phyloP scores from a whole-genome alignment of 37 sponge, comb jelly and placozoan genomes.

The Spongia lamella region DNA sequence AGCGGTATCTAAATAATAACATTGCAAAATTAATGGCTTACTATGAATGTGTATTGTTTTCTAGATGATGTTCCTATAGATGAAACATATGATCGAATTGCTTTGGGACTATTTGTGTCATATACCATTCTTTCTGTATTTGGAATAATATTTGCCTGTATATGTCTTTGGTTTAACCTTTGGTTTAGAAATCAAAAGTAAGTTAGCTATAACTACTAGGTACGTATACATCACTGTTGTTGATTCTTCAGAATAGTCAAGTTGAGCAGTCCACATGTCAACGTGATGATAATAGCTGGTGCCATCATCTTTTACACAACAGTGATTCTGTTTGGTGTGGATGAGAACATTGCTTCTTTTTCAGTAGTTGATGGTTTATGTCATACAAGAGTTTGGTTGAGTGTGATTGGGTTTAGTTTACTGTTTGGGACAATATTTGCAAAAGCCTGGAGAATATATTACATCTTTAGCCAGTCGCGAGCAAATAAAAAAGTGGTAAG shows the following conservation, averaged over 20 bases:
- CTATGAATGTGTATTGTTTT: not conserved
- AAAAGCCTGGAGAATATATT: constrained; percentile 17
- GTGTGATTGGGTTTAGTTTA: constrained; percentile 4
- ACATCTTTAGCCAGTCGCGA: not conserved
- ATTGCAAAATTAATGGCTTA: too few relatives aligned
- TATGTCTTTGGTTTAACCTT: not conserved
- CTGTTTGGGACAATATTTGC: constrained; percentile 17
- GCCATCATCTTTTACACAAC: not conserved
- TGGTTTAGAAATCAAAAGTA: constrained; percentile 44
- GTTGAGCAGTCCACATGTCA: constrained; percentile 1
- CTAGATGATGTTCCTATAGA: constrained; percentile 21
- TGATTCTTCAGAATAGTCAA: not conserved
- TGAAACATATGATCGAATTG: constrained; percentile 1
- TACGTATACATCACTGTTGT: too few relatives aligned
- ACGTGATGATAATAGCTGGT: constrained; percentile 10
- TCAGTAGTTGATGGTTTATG: not conserved
- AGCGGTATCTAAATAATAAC: too few relatives aligned
- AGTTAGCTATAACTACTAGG: not conserved
- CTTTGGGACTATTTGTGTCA: constrained; percentile 4
- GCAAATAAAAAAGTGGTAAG: not conserved
- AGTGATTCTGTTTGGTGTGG: constrained; percentile 18
- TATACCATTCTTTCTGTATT: constrained; percentile 7
- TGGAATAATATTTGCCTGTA: not conserved
- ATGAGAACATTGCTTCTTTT: not conserved
- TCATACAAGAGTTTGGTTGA: constrained; percentile 10